Evolutionary conservation across 2,888 invertebrate genomes (phyloP).

Genomic region (Ceriagrion tenellum): DNA sequence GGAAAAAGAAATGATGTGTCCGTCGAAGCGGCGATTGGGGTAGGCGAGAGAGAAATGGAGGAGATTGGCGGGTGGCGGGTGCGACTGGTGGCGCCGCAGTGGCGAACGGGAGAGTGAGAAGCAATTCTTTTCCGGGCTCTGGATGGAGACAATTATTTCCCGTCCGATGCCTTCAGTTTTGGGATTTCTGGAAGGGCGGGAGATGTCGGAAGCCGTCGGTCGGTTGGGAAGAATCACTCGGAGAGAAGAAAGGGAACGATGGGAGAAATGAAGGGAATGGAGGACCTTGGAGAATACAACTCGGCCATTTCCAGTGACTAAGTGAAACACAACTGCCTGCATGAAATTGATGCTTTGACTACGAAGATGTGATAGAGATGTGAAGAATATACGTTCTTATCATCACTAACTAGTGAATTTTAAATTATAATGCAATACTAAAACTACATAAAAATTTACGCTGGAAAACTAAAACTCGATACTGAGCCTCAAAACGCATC

Average conservation of each 20-base stretch:
- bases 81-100: neutral
- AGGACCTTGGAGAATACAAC: neutral
- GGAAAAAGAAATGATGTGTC: neutral
- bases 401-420: too few relatives aligned
- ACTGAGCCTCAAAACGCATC: too few relatives aligned
- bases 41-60: neutral
- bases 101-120: neutral
- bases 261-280: neutral
- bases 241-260: neutral
- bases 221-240: neutral
- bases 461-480: too few relatives aligned
- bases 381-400: too few relatives aligned
- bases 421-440: too few relatives aligned
- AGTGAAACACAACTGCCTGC: neutral
- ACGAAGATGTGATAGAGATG: too few relatives aligned
- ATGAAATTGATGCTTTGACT: neutral
- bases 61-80: neutral
- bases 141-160: conserved; percentile 16
- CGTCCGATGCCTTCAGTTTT: neutral
- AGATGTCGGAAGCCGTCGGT: neutral
- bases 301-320: neutral
- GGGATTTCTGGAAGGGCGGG: neutral
- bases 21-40: neutral
- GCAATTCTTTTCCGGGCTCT: neutral
- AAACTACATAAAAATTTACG: too few relatives aligned